Evolutionary conservation across 2,113 vertebrate species (phyloP).

Genomic region (Dromas ardeola): DNA sequence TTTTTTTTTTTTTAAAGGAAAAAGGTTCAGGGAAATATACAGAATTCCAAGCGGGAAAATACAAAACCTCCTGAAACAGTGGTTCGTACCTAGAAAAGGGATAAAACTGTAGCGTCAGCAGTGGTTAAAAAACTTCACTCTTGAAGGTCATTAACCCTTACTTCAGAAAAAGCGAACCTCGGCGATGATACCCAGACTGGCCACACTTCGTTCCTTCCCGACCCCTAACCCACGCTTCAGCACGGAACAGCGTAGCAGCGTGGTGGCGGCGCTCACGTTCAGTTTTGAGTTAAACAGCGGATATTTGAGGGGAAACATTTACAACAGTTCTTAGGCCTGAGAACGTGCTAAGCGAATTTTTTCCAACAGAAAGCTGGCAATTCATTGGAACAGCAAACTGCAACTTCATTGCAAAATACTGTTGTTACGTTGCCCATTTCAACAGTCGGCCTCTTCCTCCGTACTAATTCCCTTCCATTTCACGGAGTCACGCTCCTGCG

Average conservation of each 20-base stretch:
- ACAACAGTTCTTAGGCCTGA: background rate
- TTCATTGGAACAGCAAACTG: conserved; percentile 2
- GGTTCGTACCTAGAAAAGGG: background rate
- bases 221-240: background rate
- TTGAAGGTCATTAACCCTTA: background rate
- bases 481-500: background rate
- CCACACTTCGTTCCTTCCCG: accelerated
- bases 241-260: background rate
- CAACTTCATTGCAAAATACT: background rate
- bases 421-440: background rate
- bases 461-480: background rate
- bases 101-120: background rate
- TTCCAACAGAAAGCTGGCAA: conserved; percentile 29
- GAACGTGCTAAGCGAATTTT: background rate
- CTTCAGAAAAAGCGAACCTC: background rate
- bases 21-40: background rate
- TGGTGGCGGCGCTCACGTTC: background rate
- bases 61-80: background rate
- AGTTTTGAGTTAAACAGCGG: background rate
- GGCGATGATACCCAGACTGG: accelerated
- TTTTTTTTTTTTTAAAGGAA: background rate
- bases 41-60: background rate
- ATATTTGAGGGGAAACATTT: conserved; percentile 5
- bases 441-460: background rate
- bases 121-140: too few species aligned